Evolutionary conservation across 2,113 vertebrate species (phyloP).

Genomic region (Columbina picui): DNA sequence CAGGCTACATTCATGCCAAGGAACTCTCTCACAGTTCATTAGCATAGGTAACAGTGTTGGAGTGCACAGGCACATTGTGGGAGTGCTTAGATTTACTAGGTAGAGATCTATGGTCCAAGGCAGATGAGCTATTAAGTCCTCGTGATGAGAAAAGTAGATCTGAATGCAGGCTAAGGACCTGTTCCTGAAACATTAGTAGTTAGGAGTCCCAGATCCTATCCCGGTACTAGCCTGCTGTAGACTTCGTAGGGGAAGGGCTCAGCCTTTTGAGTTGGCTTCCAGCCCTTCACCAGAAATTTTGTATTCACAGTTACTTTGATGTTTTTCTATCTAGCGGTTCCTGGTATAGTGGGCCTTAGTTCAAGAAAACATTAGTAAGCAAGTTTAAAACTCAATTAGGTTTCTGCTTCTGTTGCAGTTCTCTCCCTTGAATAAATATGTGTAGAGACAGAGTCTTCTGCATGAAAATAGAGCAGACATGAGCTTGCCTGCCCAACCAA

Average conservation of each 20-base stretch:
- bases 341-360: background rate
- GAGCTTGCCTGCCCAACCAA: background rate
- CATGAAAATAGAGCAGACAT: background rate
- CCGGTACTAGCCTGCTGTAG: background rate
- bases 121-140: background rate
- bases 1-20: background rate
- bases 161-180: background rate
- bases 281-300: background rate
- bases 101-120: background rate
- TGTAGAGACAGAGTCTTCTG: background rate
- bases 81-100: background rate
- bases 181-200: background rate
- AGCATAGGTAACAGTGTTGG: background rate
- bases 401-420: background rate
- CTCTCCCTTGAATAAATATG: background rate
- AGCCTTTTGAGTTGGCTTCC: background rate
- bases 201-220: background rate
- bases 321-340: background rate
- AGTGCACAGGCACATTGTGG: background rate
- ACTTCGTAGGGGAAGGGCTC: background rate
- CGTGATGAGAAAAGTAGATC: background rate
- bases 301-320: background rate
- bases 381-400: background rate
- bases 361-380: background rate
- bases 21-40: background rate